Base-by-base conservation (phyloP, 1,140 invertebrate genomes). In the Pectinophora gossypiella region DNA sequence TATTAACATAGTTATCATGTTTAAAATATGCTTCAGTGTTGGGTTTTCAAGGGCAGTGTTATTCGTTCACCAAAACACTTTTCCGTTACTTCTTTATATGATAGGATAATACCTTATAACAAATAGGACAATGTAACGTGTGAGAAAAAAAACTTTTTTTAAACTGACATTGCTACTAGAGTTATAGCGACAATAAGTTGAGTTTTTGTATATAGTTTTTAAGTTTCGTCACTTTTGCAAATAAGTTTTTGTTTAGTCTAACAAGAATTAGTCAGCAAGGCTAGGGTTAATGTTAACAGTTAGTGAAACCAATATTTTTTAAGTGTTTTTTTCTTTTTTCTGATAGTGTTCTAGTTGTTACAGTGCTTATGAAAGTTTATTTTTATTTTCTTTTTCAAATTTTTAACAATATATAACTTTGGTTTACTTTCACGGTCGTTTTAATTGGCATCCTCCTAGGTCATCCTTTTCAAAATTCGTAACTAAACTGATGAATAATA, bases 231-330 rank as follows among this genome's bases (percentile, higher is more conserved):
- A 40, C 36, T 40, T 40, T 40, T 18, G 10, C 36, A 40, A 40
- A 40, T 40, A 16, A 40, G 36, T 40, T 40, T 40, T 40, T 40
- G 36, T 40, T 40, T 3, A n/a, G n/a, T n/a, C n/a, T 40, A 9
- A 16, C 23, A 27, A 27, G 23, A 6, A 27, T 6, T 5, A 40
- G 36, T 40, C 36, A 40, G 36, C 36, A 40, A 40, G 16, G 12
- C 36, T 40, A 18, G 36, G 16, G 36, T 40, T n/a, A n/a, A n/a
- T n/a, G n/a, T n/a, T n/a, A n/a, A n/a, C n/a, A n/a, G n/a, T n/a
- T 40, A 15, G 36, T 15, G 36, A 18, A 40, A 40, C 36, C 36
- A 40, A 16, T 16, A 40, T 40, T 32, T 32, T 32, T 32, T 9
- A 3, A 40, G 3, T 40, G n/a, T 5, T 40, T 40, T 40, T 40